Evolutionary conservation across 23 tunicate genomes (phyloP).

Genomic region (Pegea sp.): DNA sequence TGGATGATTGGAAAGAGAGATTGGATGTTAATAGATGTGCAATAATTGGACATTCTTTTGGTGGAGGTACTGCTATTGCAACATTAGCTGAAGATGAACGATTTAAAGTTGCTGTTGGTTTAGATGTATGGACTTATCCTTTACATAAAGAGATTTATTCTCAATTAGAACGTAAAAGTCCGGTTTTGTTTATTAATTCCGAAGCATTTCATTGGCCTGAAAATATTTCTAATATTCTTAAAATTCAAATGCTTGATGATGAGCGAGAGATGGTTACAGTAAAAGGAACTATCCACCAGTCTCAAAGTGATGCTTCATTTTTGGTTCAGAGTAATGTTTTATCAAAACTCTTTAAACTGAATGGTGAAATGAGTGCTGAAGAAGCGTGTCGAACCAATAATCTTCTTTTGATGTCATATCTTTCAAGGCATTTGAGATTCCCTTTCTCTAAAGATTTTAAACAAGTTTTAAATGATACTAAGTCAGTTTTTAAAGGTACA

Average conservation of each 20-base stretch:
- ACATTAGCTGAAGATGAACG: constrained; percentile 25
- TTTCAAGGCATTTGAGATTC: too few species aligned
- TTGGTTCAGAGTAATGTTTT: constrained; percentile 9
- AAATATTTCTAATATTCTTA: constrained; percentile 17
- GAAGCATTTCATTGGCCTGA: constrained; percentile 14
- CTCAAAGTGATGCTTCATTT: constrained; percentile 37
- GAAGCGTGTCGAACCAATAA: too few species aligned
- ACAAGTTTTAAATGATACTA: too few species aligned
- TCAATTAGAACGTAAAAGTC: too few species aligned
- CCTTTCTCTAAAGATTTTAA: too few species aligned
- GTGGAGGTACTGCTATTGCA: constrained; percentile 44
- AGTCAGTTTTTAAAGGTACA: too few species aligned
- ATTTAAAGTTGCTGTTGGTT: constrained; percentile 48
- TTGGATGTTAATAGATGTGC: constrained; percentile 49
- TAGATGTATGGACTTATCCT: constrained; percentile 65
- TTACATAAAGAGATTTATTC: constrained; percentile 24
- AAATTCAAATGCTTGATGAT: constrained; percentile 19
- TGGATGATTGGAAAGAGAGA: constrained; percentile 9
- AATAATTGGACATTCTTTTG: constrained; percentile 71
- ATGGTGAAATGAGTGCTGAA: too few species aligned
- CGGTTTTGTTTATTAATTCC: constrained; percentile 52
- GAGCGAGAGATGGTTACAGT: constrained; percentile 58
- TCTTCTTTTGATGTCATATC: too few species aligned
- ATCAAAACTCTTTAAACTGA: constrained; percentile 8
- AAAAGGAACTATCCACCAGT: constrained; percentile 17